Base-by-base conservation (phyloP, 2,797 vertebrate genomes). In the Petrocephalus schoutedeni region DNA sequence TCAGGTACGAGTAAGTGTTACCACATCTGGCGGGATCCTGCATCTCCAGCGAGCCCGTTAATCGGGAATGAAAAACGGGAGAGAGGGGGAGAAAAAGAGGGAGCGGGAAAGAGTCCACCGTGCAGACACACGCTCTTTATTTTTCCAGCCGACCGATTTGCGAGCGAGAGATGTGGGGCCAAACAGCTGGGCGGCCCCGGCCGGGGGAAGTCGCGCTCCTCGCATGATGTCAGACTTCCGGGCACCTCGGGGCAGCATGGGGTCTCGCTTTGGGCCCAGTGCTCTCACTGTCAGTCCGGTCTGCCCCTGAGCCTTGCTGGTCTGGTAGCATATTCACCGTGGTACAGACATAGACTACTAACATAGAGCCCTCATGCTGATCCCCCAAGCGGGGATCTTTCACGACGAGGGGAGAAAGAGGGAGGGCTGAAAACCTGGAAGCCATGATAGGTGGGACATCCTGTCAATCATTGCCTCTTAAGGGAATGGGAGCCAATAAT, bases 191-290 rank as follows among this genome's bases (percentile, higher is more conserved):
- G 91, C 91, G 90, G 91, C 93, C 92, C 92, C 92, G 92, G 91
- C 91, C 28, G 89, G 93, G 94, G 94, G 93, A 95, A 94, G 93
- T 93, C 94, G 91, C 92, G 91, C 93, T 94, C 92, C 92, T 91
- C 88, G 87, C 90, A 91, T 95, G 94, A 95, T 92, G 93, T 95
- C 93, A 95, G 93, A 92, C 91, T 89, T 93, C 89, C 93, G 92
- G 93, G 93, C 94, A 95, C 92, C 94, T 93, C 93, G 23, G 94
- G 4, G 67, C 16, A 14, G 32, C 32, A 9, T 21, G 10, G 61
- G 61, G 8, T 32, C 61, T 67, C 9, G 2, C 61, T 28, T 67
- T 32, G 0, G 10, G 61, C 3, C 61, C 23, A 4, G 3, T 32
- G 23, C 10, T 23, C 23, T 67, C 23, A 1, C 28, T 14, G 64